These are phyloP conservation scores for Cephus runcator DNA, from an alignment of 2,888 invertebrate species.

Conservation along the genomic window DNA sequence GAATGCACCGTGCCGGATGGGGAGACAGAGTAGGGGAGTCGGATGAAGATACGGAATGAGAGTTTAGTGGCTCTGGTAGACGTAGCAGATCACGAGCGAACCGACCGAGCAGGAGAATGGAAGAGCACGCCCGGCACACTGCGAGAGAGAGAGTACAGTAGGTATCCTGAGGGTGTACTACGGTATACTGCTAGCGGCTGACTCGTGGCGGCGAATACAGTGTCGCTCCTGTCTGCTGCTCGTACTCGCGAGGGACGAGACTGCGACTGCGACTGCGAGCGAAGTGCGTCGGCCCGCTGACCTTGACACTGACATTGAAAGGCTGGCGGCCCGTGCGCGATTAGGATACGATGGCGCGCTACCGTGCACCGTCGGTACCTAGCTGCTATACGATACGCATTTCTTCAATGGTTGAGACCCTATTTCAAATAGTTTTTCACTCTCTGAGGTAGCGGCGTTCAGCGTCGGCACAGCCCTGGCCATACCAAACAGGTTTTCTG, in stretches of 20 bases:
- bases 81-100: background rate
- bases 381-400: slow-evolving; percentile 5
- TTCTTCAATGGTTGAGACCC: no score
- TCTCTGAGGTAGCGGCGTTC: no score
- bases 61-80: background rate
- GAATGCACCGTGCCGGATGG: slow-evolving; percentile 35
- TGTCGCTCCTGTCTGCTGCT: no score
- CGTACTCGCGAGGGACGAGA: background rate
- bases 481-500: slow-evolving; percentile 40
- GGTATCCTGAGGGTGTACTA: no score
- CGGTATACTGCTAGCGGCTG: no score
- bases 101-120: no score
- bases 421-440: no score
- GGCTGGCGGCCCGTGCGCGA: slow-evolving; percentile 27
- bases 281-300: slow-evolving; percentile 61
- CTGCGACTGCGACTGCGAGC: slow-evolving; percentile 5
- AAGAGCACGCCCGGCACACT: no score
- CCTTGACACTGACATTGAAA: slow-evolving; percentile 65
- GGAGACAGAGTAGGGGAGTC: background rate
- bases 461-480: no score
- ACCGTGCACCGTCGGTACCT: no score
- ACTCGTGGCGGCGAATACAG: no score
- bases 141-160: no score
- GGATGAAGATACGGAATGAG: background rate
- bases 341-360: background rate